Evolutionary conservation across 2,797 vertebrate species (phyloP), one percentile per base, ranked within the genome.

Genomic region (Thalassophryne amazonica): DNA sequence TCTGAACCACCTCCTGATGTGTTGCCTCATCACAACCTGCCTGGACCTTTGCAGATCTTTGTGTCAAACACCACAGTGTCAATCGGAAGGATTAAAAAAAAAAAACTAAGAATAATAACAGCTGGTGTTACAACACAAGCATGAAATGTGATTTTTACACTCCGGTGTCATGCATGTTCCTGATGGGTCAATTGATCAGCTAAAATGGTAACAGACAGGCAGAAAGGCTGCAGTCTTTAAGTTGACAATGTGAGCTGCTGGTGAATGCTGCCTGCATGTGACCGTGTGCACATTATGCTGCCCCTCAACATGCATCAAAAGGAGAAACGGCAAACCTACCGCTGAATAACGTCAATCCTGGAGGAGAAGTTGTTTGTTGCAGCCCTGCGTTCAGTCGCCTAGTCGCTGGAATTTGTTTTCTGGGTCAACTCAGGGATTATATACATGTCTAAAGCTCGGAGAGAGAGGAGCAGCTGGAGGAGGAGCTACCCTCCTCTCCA

Each of bases 401-500:
- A 63, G 68, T 81, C 72, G 60, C 80, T 67, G 69, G 82, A 89
- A 87, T 87, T 85, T 75, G 78, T 85, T 90, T 92, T 91, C 89
- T 91, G 89, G 88, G 87, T 90, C 89, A 91, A 76, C 81, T 78
- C 78, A 0, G 79, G 83, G 85, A 91, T 90, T 91, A 90, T 87
- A 85, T 85, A 78, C 85, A 77, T 80, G 67, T 86, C 80, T 69
- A 73, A 75, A 80, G 76, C 78, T 23, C 45, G 5, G n/a, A 15
- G 69, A 16, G 51, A 29, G 63, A 39, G 48, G 30, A 57, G 29
- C 4, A 35, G 60, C 9, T 52, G 39, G 64, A 49, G 89, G 89
- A 75, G 86, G 88, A 76, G 86, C 73, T 46, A 70, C 31, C 60
- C 63, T 72, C 81, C 77, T 80, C 74, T 60, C 69, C 62, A 70